Base-by-base conservation (phyloP, 64 coral and sea anemone species). In the Montipora capricornis region DNA sequence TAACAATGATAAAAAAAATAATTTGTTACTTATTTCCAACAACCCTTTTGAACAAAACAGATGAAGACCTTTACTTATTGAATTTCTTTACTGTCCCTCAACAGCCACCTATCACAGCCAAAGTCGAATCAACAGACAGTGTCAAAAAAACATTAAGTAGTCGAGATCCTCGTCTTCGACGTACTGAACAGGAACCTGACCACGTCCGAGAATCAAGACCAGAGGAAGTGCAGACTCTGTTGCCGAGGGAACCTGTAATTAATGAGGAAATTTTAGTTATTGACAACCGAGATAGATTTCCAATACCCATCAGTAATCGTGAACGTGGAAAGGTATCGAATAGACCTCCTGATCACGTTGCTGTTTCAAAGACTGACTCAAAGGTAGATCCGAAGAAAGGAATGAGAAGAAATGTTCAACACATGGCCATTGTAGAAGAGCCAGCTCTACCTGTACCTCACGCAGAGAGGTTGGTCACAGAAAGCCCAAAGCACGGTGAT, bases 121-220 rank as follows among this genome's bases (percentile, higher is more conserved):
- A 77, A 92, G 84, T 85, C 89, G 81, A 88, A 94, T 58, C 68
- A 51, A 90, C 80, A 73, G 58, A 88, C 16, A 77, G 7, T 50
- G 37, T 22, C n/a, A 84, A 88, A 49, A 52, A 51, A 4, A 75
- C 66, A 47, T 60, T 66, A 17, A 66, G 20, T 82, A 91, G 47
- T 74, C 92, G 96, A 85, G 96, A 98, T 66, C 96, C 96, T 51
- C 93, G 96, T 50, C 50, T 98, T 47, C 74, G 93, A 26, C 93
- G 69, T 48, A 91, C 60, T 86, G 95, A 91, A 87, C 96, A 89
- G 68, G 64, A 79, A 78, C 80, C 84, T 12, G 77, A 84, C 15
- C 79, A 76, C 55, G 73, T 57, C 44, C 84, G 67, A 88, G 24
- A 91, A 78, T 12, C 10, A 68, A 80, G 51, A 67, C 53, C 66